Base-by-base conservation (phyloP, 2,113 vertebrate species). In the Phyllopteryx taeniolatus region DNA sequence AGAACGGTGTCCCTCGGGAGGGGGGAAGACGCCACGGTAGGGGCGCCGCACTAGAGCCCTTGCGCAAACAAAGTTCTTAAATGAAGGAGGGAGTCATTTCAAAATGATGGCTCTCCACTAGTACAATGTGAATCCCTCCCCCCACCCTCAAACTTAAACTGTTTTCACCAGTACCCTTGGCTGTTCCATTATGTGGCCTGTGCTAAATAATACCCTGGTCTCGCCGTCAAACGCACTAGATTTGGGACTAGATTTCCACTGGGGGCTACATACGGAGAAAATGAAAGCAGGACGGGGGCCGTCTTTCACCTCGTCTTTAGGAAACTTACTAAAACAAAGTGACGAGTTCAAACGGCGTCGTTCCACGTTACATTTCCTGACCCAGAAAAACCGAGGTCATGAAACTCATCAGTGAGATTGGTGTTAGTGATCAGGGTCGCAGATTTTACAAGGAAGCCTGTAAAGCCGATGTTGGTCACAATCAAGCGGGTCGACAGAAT, bases 1-100 rank as follows among this genome's bases (percentile, higher is more conserved):
- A 87, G 84, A 84, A 82, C 85, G 70, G 84, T 82, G 71, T 81
- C 76, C 73, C 74, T 13, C 13, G 74, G 64, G 72, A 20, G 15
- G 81, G 87, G 87, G 87, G 76, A 77, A 83, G 75, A 79, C 49
- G 0, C 44, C 77, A 88, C 88, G 92, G 88, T 90, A 31, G 88
- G 60, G 75, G 78, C 73, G 13, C 77, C 82, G 84, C 80, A 70
- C 76, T 73, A 82, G 81, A 92, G 86, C 90, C 71, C 78, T 80
- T 87, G 71, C 79, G 85, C 88, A 90, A 92, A 92, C 89, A 92
- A 83, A 90, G 85, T 88, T 82, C 83, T 87, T 51, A 22, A 86
- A 83, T 86, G 84, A 90, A 90, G 88, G 85, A 83, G 89, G 88
- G 85, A 83, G 89, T 80, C 78, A 76, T 89, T 89, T 86, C 79